These are phyloP conservation scores for Odontesthes bonariensis DNA, from an alignment of 2,113 vertebrate species.

Conservation along the genomic window DNA sequence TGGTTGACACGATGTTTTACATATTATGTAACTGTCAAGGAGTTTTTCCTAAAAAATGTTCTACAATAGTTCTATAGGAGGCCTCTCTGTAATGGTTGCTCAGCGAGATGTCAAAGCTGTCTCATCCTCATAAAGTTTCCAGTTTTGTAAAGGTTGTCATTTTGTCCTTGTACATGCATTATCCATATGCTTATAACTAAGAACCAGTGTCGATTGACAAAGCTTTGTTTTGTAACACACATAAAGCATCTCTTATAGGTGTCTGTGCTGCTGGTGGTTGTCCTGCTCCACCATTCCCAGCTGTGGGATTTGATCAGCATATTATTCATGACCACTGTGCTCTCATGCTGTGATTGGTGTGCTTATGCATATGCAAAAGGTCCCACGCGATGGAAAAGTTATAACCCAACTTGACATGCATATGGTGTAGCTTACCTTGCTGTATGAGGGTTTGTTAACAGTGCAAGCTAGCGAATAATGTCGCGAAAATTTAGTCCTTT, in stretches of 20 bases:
- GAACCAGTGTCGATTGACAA: too few species aligned
- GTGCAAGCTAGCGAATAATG: background rate
- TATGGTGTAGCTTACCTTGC: conserved; percentile 2
- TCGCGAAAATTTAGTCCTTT: conserved; percentile 6
- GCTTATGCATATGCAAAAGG: conserved; percentile 53
- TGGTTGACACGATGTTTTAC: background rate
- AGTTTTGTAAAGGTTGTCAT: background rate
- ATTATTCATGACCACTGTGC: conserved; percentile 32
- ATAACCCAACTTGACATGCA: conserved; percentile 15
- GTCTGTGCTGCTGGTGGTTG: conserved; percentile 24
- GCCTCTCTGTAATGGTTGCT: background rate
- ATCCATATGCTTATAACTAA: too few species aligned
- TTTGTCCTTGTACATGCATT: background rate
- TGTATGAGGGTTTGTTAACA: background rate
- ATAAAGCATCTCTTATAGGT: background rate
- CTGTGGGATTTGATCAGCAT: conserved; percentile 54
- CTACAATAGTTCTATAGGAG: background rate
- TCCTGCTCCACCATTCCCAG: conserved; percentile 20
- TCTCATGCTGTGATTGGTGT: conserved; percentile 37
- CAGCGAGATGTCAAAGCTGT: background rate
- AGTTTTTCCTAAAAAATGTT: conserved; percentile 1
- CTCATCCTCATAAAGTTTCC: background rate
- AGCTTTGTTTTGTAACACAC: background rate
- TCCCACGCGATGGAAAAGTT: conserved; percentile 25
- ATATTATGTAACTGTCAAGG: background rate